Evolutionary conservation across 2,888 invertebrate genomes (phyloP).

Genomic region (Sicus ferrugineus): DNA sequence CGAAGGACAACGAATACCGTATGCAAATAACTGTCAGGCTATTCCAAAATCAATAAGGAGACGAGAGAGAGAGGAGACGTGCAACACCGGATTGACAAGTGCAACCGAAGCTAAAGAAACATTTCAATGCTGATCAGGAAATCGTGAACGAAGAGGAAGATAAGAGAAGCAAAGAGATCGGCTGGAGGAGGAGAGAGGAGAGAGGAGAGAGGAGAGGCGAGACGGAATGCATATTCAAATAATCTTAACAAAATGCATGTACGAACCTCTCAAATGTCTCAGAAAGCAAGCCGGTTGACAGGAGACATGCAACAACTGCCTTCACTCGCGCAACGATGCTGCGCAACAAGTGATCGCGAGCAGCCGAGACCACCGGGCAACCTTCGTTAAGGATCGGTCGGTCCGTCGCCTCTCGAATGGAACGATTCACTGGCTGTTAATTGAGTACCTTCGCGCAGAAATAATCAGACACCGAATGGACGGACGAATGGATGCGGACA

Average conservation of each 20-base stretch:
- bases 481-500: not conserved
- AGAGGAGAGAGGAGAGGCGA: not conserved
- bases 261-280: not conserved
- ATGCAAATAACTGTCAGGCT: conserved; percentile 14
- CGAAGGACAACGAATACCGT: not conserved
- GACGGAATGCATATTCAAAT: not conserved
- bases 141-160: conserved; percentile 2
- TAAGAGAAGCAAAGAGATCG: not conserved
- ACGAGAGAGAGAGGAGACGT: not conserved
- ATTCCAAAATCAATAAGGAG: too few species aligned
- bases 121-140: conserved; percentile 17
- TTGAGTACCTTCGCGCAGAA: conserved; percentile 5
- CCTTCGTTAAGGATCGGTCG: not conserved
- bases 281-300: not conserved
- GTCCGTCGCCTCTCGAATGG: not conserved
- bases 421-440: not conserved
- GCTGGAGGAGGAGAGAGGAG: not conserved
- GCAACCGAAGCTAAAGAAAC: conserved; percentile 10
- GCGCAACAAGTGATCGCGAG: conserved; percentile 2
- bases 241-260: conserved; percentile 12
- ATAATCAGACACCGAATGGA: conserved; percentile 8
- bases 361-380: conserved; percentile 18
- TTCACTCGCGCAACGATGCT: not conserved
- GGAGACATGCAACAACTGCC: not conserved
- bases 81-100: conserved; percentile 18